Evolutionary conservation across 1,140 invertebrate genomes (phyloP).

Genomic region (Dendroctonus ponderosae): DNA sequence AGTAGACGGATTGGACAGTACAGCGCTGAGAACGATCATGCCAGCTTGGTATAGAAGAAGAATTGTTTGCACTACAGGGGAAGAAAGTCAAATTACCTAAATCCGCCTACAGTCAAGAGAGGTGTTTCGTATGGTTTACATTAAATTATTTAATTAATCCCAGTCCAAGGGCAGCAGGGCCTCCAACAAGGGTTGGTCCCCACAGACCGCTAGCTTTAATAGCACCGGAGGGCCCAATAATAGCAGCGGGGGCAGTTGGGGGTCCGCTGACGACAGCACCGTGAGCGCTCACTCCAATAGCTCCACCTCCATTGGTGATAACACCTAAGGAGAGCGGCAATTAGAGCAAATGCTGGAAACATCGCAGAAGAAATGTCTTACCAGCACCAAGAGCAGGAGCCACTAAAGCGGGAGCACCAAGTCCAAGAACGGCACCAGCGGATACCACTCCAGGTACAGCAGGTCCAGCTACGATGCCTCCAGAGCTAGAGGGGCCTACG

Average conservation of each 20-base stretch:
- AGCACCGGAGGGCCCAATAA: slow-evolving; percentile 41
- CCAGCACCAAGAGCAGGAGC: slow-evolving; percentile 11
- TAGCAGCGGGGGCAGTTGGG: slow-evolving; percentile 39
- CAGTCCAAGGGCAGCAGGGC: background rate
- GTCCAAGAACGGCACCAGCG: background rate
- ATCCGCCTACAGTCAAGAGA: no score
- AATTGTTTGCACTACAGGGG: no score
- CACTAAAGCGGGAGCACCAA: slow-evolving; percentile 1
- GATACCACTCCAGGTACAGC: slow-evolving; percentile 5
- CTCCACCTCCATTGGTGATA: slow-evolving; percentile 28
- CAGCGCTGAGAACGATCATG: no score
- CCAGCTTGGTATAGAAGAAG: no score
- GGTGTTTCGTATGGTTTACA: no score
- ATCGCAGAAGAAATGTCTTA: background rate
- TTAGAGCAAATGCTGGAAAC: no score
- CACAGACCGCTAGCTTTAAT: slow-evolving; percentile 39
- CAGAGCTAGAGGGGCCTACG: slow-evolving; percentile 10
- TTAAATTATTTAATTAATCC: no score
- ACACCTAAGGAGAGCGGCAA: background rate
- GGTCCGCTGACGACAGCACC: slow-evolving; percentile 40
- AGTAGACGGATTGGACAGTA: no score
- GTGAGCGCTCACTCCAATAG: slow-evolving; percentile 28
- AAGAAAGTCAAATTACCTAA: no score
- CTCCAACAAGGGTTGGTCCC: slow-evolving; percentile 27
- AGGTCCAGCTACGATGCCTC: slow-evolving; percentile 10